Evolutionary conservation across 2,797 vertebrate genomes (phyloP), one percentile per base, ranked within the genome.

Genomic region (Phoebastria nigripes): DNA sequence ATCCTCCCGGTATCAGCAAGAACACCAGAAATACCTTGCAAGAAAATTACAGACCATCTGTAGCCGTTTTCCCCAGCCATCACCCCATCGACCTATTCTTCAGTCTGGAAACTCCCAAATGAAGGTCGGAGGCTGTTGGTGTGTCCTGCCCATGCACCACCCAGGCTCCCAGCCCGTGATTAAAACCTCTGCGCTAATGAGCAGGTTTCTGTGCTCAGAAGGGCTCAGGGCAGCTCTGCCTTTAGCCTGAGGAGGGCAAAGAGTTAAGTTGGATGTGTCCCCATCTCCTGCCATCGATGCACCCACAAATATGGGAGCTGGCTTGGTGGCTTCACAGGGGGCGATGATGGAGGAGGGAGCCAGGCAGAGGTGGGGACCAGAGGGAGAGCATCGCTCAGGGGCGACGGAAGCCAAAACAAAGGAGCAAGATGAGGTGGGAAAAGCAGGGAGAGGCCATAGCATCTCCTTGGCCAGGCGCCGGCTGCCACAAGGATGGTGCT

Each of bases 231-330:
- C 33, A 42, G 67, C 46, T 84, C 39, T 70, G 54, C 22, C n/a
- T 62, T 44, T 16, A 37, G 71, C 61, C 69, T 49, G 49, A 54
- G 44, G 8, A n/a, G 24, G 21, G 33, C 21, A 33, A 33, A 81
- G 22, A 24, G 46, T 59, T n/a, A 29, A 24, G 41, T 2, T 66
- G 59, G 29, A 55, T 0, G 0, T 26, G 16, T 26, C 28, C 63
- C 46, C 22, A 11, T 19, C 8, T 0, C 26, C 26, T 28, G 24
- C 29, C 5, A 4, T 19, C 56, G 31, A 8, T 0, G 1, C 20
- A 22, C n/a, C 21, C n/a, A 4, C 37, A 51, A 31, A 41, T 5
- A 10, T 1, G 1, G 69, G 49, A 70, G 11, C 39, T 22, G 51
- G 46, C 17, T 58, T 17, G 39, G 29, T 80, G 85, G 20, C 29